Percentiles rank a stretch among this genome's conserved stretches.
Evolutionary conservation across 2,113 vertebrate genomes (phyloP).

Genomic region (Hipposideros armiger): DNA sequence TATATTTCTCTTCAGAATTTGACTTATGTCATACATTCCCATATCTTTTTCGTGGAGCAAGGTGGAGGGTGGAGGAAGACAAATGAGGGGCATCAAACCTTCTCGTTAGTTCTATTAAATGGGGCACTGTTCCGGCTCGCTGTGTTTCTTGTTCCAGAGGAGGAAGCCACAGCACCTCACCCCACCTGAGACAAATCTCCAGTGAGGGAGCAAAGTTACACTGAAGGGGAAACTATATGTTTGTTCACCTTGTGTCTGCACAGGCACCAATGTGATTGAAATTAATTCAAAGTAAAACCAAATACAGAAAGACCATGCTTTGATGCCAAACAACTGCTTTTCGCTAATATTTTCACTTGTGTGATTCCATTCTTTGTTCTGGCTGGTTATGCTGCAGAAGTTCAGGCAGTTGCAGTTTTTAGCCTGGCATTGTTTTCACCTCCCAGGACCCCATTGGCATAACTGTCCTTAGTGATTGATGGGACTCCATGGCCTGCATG

Average conservation of each 20-base stretch:
- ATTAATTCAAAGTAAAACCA: constrained; percentile 55
- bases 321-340: neutral
- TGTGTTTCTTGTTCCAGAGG: neutral
- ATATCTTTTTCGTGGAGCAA: neutral
- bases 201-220: neutral
- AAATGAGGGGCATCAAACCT: neutral
- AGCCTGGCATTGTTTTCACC: neutral
- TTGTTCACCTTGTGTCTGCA: neutral
- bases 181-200: neutral
- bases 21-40: neutral
- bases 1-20: constrained; percentile 60
- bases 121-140: neutral
- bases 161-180: neutral
- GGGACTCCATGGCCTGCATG: neutral
- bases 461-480: constrained; percentile 55
- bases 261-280: neutral
- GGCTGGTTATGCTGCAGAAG: neutral
- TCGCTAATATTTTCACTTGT: neutral
- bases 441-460: neutral
- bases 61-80: neutral
- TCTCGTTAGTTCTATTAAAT: neutral
- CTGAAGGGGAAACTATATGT: neutral
- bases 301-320: neutral
- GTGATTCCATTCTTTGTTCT: neutral
- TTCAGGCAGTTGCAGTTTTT: constrained; percentile 20